Base-by-base conservation (phyloP, 2,888 invertebrate genomes). In the Eristalis pertinax region DNA sequence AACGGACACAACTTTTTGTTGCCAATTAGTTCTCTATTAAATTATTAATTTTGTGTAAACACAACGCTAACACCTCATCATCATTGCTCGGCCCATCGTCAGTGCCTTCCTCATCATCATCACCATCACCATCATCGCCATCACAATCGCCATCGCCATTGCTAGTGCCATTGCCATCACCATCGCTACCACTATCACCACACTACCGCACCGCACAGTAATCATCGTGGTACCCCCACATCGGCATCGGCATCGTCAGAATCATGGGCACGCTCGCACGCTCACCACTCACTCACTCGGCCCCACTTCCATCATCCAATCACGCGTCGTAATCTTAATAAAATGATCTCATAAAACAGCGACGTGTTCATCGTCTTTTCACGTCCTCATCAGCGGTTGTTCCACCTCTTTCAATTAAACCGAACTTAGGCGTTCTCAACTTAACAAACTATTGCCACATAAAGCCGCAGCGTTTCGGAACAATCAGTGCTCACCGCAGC, bases 341-440 rank as follows among this genome's bases (percentile, higher is more conserved):
- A 86, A 86, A 86, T 86, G 83, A 86, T 86, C 86, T 86, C 86
- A 86, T 86, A 86, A 86, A 86, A 86, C 83, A 79, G 78, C 83
- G 83, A 86, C 86, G 86, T 86, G 78, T 78, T 70, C 86, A 86
- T 75, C 82, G 82, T 80, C 85, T 74, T 69, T 69, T 64, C 78
- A 86, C 83, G 74, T 83, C 83, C 74, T 86, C 86, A 83, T 83
- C 86, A 78, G 78, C 63, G 72, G 67, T 78, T 75, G 88, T 89
- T 89, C 88, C 89, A 89, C 88, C 89, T 84, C 89, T 89, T 89
- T 89, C 89, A 88, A 89, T 89, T 89, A 88, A 86, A 81, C 81
- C 81, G 77, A 88, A 88, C 86, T 86, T 86, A 86, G 86, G 85
- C 81, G 85, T 85, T 85, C 85, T 81, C 64, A 67, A 73, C 84